phyloP scores from a whole-genome alignment of 2,797 vertebrate species.

The Coregonus sp. region DNA sequence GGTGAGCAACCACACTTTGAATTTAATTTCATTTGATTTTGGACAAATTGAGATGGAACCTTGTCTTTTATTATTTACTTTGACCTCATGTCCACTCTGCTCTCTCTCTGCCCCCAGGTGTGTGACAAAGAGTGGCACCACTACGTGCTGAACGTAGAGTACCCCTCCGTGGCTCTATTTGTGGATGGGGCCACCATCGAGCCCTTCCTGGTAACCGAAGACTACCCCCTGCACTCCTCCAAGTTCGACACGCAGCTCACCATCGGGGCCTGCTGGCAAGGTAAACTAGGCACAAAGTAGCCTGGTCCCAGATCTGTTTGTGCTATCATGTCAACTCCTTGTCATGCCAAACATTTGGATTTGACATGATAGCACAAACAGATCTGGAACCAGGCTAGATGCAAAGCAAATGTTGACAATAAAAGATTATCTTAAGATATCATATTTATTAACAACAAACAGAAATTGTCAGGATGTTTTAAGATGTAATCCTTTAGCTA shows the following conservation, averaged over 20 bases:
- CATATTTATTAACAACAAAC: not conserved
- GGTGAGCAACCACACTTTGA: conserved; percentile 63
- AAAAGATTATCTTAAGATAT: not conserved
- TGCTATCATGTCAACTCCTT: not conserved
- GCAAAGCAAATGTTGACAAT: not conserved
- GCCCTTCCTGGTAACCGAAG: conserved; percentile 94
- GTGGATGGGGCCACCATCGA: conserved; percentile 90
- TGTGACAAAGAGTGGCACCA: conserved; percentile 99
- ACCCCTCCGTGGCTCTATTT: conserved; percentile 86
- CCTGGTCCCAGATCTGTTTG: not conserved
- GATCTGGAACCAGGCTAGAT: no score
- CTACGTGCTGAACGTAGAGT: conserved; percentile 91
- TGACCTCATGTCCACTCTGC: not conserved
- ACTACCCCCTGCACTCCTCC: conserved; percentile 90
- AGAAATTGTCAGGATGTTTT: not conserved
- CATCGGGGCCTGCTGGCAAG: conserved; percentile 98
- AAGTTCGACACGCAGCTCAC: conserved; percentile 91
- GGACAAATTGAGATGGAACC: no score
- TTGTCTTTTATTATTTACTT: no score
- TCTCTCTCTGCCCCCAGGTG: conserved; percentile 72
- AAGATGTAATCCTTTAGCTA: not conserved
- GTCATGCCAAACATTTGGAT: no score
- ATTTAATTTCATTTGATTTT: not conserved
- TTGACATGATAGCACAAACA: no score
- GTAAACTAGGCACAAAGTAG: conserved; percentile 64